phyloP scores from a whole-genome alignment of 2,113 vertebrate genomes.

The Aphyosemion australe region DNA sequence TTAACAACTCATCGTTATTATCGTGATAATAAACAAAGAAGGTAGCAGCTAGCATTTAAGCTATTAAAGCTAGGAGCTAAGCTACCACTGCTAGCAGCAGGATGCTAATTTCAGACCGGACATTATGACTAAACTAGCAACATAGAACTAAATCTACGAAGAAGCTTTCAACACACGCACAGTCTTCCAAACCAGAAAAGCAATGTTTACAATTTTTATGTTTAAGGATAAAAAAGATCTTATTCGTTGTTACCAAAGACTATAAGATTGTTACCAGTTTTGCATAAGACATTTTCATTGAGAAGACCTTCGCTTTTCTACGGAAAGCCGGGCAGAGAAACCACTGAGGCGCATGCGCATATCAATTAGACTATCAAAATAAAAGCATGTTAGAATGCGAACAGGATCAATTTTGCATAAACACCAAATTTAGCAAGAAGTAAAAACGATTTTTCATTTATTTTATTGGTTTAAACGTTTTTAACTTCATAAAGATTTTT shows the following conservation, averaged over 20 bases:
- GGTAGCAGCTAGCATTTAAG: conserved; percentile 13
- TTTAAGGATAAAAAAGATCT: neutral
- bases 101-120: conserved; percentile 32
- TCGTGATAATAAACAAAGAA: neutral
- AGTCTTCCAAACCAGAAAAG: neutral
- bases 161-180: too few relatives aligned
- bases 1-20: neutral
- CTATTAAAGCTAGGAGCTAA: conserved; percentile 1
- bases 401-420: neutral
- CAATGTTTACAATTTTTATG: neutral
- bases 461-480: too few relatives aligned
- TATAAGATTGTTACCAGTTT: conserved; percentile 68
- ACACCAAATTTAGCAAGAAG: too few relatives aligned
- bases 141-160: too few relatives aligned
- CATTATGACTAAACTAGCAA: neutral
- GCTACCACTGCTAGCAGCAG: neutral
- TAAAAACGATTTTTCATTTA: too few relatives aligned
- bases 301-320: conserved; percentile 39
- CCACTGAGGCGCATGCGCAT: conserved; percentile 3
- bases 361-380: neutral
- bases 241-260: conserved; percentile 4
- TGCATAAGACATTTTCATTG: conserved; percentile 45
- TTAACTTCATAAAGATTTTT: too few relatives aligned
- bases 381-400: neutral
- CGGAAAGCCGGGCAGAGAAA: conserved; percentile 24